Percentiles rank a stretch among this genome's conserved stretches.
Conservation (phyloP, 2,888 invertebrate species). For the Aricia artaxerxes region DNA sequence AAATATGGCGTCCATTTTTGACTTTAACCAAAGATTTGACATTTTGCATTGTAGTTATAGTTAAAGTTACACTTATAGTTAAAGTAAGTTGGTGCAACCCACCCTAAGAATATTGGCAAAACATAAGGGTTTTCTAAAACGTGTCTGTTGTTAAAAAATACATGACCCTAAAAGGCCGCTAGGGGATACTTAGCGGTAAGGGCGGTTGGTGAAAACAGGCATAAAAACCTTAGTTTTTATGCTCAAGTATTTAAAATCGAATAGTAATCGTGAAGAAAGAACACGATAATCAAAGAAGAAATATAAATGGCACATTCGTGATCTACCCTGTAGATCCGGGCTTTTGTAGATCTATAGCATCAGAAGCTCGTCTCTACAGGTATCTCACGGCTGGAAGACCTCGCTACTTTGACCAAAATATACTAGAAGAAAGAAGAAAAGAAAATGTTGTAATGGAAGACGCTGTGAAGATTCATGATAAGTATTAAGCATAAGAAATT, state of each 20-base stretch:
- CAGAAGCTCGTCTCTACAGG: slow-evolving; percentile 99
- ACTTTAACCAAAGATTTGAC: no score
- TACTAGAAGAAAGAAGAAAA: slow-evolving; percentile 34
- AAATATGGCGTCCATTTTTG: no score
- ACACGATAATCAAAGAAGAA: slow-evolving; percentile 37
- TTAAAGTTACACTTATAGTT: no score
- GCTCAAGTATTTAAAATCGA: neutral
- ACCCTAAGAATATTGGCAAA: no score
- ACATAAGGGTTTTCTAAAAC: no score
- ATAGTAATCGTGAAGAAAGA: slow-evolving; percentile 28
- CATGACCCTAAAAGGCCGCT: no score
- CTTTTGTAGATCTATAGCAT: slow-evolving; percentile 97
- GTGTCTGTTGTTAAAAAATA: no score
- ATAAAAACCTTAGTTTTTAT: neutral
- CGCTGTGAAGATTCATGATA: neutral
- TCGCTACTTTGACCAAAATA: slow-evolving; percentile 78
- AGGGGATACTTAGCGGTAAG: no score
- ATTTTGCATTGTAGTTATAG: no score
- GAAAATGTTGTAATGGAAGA: neutral
- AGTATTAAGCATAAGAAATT: no score
- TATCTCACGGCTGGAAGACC: slow-evolving; percentile 98
- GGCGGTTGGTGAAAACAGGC: no score
- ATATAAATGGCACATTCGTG: slow-evolving; percentile 91
- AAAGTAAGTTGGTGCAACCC: no score
- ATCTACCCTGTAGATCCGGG: slow-evolving; percentile 99